Conservation (phyloP, 1,140 invertebrate species). For the Rhagoletis zephyria region DNA sequence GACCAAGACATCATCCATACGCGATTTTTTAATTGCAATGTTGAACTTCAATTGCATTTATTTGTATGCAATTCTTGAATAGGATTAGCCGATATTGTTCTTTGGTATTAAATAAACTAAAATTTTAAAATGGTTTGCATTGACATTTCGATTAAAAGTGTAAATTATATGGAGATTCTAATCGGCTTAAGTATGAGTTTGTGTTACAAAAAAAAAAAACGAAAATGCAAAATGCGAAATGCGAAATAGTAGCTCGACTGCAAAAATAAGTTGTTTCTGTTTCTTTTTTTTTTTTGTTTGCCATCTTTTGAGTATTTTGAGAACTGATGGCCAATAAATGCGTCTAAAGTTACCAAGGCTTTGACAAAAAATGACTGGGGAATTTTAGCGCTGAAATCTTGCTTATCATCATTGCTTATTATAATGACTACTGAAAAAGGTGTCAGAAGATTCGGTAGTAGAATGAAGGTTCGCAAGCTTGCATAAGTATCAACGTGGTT, state of each 20-base stretch:
- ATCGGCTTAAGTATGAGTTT: neutral
- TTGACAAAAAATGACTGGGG: too few relatives aligned
- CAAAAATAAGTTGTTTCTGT: neutral
- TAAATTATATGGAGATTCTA: neutral
- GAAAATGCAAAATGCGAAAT: neutral
- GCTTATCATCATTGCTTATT: too few relatives aligned
- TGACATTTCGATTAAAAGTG: neutral
- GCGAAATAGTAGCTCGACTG: too few relatives aligned
- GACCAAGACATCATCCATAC: neutral
- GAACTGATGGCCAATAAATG: too few relatives aligned
- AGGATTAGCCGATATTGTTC: neutral
- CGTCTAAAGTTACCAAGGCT: too few relatives aligned
- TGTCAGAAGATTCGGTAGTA: too few relatives aligned
- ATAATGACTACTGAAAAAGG: too few relatives aligned
- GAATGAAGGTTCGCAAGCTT: too few relatives aligned
- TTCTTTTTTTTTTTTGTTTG: neutral
- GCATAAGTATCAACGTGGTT: too few relatives aligned
- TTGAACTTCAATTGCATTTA: slow-evolving; percentile 24
- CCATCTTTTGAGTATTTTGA: too few relatives aligned
- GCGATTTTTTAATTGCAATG: slow-evolving; percentile 6
- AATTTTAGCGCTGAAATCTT: too few relatives aligned
- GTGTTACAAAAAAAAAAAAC: too few relatives aligned
- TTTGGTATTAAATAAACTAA: neutral
- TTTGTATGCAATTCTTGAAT: neutral
- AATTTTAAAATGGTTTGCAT: neutral